Evolutionary conservation across 2,113 vertebrate genomes (phyloP).

Genomic region (Tamias sibiricus): DNA sequence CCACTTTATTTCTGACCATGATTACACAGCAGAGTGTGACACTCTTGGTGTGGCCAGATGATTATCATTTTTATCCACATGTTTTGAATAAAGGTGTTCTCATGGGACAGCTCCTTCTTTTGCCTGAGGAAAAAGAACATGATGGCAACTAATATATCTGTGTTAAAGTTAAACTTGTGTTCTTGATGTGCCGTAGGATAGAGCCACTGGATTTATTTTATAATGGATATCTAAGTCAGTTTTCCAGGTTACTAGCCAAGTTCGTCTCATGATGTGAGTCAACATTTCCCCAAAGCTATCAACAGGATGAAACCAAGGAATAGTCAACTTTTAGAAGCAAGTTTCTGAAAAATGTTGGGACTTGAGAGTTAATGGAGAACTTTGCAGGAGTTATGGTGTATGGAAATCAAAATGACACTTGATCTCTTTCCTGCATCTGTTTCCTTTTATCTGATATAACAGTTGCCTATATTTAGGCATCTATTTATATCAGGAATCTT

Average conservation of each 20-base stretch:
- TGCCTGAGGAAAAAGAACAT: not conserved
- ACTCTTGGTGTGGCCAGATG: not conserved
- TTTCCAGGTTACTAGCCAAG: constrained; percentile 64
- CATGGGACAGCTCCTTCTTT: not conserved
- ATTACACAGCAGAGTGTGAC: not conserved
- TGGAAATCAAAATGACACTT: not conserved
- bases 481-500: constrained; percentile 4
- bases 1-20: not conserved
- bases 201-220: not conserved
- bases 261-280: constrained; percentile 55
- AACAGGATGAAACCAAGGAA: constrained; percentile 4
- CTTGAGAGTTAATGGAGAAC: not conserved
- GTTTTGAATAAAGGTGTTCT: not conserved
- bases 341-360: not conserved
- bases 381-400: not conserved
- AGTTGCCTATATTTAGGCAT: constrained; percentile 16
- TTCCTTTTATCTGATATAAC: constrained; percentile 20
- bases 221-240: constrained; percentile 22
- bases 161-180: constrained; percentile 67
- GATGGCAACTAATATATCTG: constrained; percentile 11
- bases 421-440: not conserved
- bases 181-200: not conserved
- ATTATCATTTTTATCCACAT: not conserved
- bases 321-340: not conserved
- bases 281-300: not conserved